Percentiles rank a stretch among this genome's conserved stretches.
These are phyloP conservation scores for Melanogrammus aeglefinus DNA, from an alignment of 2,797 vertebrate species.

Conservation along the genomic window DNA sequence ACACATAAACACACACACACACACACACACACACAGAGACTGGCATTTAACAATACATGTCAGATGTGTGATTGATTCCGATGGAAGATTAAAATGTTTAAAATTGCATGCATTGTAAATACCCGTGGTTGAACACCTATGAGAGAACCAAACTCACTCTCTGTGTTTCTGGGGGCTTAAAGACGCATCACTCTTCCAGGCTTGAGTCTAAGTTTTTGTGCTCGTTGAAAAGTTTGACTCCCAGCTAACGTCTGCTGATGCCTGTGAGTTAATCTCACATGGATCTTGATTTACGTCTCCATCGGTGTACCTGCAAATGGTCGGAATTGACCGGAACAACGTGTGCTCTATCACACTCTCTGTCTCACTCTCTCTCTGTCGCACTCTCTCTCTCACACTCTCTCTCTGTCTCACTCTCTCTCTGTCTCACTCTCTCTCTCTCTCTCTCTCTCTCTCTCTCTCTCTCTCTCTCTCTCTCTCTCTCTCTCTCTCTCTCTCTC, in stretches of 20 bases:
- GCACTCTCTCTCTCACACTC: too few relatives aligned
- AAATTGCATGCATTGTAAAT: too few relatives aligned
- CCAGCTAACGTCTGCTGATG: neutral
- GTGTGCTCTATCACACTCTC: too few relatives aligned
- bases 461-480: too few relatives aligned
- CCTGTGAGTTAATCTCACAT: neutral
- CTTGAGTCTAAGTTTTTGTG: neutral
- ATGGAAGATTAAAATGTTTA: neutral
- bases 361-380: too few relatives aligned
- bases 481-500: too few relatives aligned
- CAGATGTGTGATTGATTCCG: neutral
- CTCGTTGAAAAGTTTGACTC: slow-evolving; percentile 1
- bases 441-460: too few relatives aligned
- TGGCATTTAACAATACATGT: neutral
- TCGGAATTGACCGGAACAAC: too few relatives aligned
- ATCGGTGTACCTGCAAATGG: neutral
- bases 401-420: too few relatives aligned
- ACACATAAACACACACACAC: slow-evolving; percentile 18
- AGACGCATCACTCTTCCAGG: neutral
- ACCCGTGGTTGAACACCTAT: too few relatives aligned
- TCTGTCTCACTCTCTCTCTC: too few relatives aligned
- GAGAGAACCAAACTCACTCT: too few relatives aligned
- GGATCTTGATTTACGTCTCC: neutral
- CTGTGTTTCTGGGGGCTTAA: neutral
- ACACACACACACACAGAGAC: slow-evolving; percentile 7